Evolutionary conservation across 53 echinoderm and acorn worm genomes (phyloP), one percentile per base, ranked within the genome.

Genomic region (Pentamera pediparva): DNA sequence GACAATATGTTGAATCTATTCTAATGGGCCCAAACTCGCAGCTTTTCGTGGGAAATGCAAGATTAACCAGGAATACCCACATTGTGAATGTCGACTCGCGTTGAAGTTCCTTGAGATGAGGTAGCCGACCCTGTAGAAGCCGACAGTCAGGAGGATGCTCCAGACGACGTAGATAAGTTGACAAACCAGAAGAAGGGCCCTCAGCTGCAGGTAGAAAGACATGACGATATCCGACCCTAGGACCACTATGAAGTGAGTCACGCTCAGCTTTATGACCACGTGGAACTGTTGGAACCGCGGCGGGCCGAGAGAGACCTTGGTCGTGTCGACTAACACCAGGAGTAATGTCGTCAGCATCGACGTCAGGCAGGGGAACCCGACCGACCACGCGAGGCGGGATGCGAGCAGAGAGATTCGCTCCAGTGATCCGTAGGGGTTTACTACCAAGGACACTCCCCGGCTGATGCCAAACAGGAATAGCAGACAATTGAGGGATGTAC

Each of bases 301-400:
- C 13, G 92, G 92, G 2, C 85, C 92, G 18, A 92, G 80, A 50
- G 92, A 92, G 6, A 92, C 63, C 40, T 86, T 85, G 2, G 92
- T 92, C 10, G 92, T 92, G 73, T 92, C 92, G 6, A 89, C 79
- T 22, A 92, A 63, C 25, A 92, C 92, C 18, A 92, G 77, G 17
- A 92, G 83, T 17, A 92, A 79, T 21, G 89, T 92, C 18, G 85
- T 89, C 25, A 89, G 85, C 5, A 88, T 65, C 11, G 92, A 65
- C 3, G 92, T 92, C 17, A 92, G 65, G 62, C 88, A 89, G 0
- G 92, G 92, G 29, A 92, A 92, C 12, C 92, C 92, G 9, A 89
- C 56, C 20, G 92, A 92, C 92, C 92, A 92, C 82, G 86, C 61
- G 49, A 89, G 79, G 22, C 89, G 78, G 15, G 92, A 89, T 6